Evolutionary conservation across 2,113 vertebrate species (phyloP).

Genomic region (Mus musculus): DNA sequence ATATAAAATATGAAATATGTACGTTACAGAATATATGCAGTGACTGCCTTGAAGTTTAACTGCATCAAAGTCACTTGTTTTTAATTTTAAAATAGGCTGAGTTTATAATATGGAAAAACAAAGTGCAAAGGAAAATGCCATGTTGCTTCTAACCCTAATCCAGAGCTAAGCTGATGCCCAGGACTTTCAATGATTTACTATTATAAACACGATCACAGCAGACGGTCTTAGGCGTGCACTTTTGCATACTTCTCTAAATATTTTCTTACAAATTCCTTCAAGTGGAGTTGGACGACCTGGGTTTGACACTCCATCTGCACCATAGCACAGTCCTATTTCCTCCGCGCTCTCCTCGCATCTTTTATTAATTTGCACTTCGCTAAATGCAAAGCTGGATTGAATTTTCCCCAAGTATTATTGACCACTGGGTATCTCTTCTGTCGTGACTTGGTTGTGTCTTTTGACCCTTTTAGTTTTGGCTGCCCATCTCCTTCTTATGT

Average conservation of each 20-base stretch:
- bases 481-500: background rate
- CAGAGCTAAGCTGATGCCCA: background rate
- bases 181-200: background rate
- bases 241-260: background rate
- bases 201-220: background rate
- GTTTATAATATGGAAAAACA: constrained; percentile 8
- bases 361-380: constrained; percentile 18
- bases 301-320: background rate
- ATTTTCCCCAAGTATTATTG: background rate
- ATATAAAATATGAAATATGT: background rate
- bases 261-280: background rate
- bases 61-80: background rate
- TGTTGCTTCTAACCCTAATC: background rate
- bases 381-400: background rate
- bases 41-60: background rate
- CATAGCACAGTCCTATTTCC: background rate
- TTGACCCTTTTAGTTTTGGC: background rate
- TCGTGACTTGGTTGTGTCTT: background rate
- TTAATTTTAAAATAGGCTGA: background rate
- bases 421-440: background rate
- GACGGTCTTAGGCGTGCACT: background rate
- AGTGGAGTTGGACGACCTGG: background rate
- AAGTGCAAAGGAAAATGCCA: background rate
- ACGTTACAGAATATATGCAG: background rate
- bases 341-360: background rate